Conservation (phyloP, 2,113 vertebrate genomes). For the Nematolebias whitei region DNA sequence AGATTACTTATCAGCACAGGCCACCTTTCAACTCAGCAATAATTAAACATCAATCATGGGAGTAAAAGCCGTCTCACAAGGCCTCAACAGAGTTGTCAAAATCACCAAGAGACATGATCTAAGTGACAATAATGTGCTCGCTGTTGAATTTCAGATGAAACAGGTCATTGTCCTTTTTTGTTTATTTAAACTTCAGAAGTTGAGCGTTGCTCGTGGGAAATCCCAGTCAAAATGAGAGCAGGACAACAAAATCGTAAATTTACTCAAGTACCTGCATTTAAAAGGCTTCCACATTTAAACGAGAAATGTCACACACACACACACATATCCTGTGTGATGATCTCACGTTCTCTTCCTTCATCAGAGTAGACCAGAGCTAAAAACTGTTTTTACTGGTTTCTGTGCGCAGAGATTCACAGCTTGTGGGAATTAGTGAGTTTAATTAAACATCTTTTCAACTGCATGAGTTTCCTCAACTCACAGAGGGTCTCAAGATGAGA, state of each 20-base stretch:
- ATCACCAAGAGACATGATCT: slow-evolving; percentile 37
- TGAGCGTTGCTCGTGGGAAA: slow-evolving; percentile 1
- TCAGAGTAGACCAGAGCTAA: slow-evolving; percentile 16
- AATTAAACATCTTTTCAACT: slow-evolving; percentile 30
- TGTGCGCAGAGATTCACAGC: slow-evolving; percentile 16
- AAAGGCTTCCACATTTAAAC: no score
- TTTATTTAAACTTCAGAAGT: slow-evolving; percentile 53
- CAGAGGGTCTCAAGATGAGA: neutral
- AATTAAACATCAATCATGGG: slow-evolving; percentile 57
- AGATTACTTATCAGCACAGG: slow-evolving; percentile 61
- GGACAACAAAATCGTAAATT: slow-evolving; percentile 14
- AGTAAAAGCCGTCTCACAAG: slow-evolving; percentile 3
- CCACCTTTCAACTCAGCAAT: slow-evolving; percentile 56
- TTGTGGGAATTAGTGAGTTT: slow-evolving; percentile 38
- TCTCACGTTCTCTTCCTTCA: slow-evolving; percentile 27
- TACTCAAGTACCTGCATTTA: slow-evolving; percentile 1
- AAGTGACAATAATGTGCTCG: slow-evolving; percentile 54
- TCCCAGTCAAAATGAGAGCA: slow-evolving; percentile 15
- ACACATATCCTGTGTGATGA: slow-evolving; percentile 19
- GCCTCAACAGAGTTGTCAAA: slow-evolving; percentile 10
- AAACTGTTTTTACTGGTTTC: slow-evolving; percentile 24
- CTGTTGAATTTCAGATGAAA: slow-evolving; percentile 40
- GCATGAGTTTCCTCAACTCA: slow-evolving; percentile 7
- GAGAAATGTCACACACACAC: no score
- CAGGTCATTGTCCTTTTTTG: slow-evolving; percentile 19